These are phyloP conservation scores for Eueremaeus valkanovi DNA, from an alignment of 2,888 invertebrate genomes.

Conservation along the genomic window DNA sequence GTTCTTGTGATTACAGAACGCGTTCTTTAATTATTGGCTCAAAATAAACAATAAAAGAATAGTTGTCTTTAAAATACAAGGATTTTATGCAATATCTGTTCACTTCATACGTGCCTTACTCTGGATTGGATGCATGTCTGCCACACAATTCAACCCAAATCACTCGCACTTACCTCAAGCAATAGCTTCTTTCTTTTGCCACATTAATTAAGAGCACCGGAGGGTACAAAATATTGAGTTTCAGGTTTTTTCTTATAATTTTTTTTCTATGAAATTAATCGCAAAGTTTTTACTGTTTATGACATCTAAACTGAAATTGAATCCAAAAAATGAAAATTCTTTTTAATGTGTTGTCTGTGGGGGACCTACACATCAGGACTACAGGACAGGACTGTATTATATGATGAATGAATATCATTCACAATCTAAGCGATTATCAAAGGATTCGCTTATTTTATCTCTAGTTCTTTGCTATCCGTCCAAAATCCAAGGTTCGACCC, in stretches of 20 bases:
- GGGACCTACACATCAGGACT: not conserved
- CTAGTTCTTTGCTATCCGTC: too few species aligned
- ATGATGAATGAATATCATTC: not conserved
- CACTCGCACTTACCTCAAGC: not conserved
- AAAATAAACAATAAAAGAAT: not conserved
- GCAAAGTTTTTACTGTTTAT: not conserved
- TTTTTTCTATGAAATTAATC: not conserved
- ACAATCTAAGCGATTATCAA: not conserved
- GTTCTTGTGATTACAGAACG: not conserved
- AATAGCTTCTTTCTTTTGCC: not conserved
- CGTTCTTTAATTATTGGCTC: not conserved
- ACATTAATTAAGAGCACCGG: not conserved
- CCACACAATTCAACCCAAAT: constrained; percentile 18
- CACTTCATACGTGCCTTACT: not conserved
- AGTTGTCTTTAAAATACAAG: not conserved
- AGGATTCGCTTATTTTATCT: not conserved
- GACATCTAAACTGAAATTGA: not conserved
- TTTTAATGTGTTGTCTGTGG: not conserved
- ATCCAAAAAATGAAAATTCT: not conserved
- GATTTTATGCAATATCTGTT: not conserved
- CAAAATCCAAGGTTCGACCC: too few species aligned
- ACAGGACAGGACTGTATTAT: too few species aligned
- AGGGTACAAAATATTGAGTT: not conserved
- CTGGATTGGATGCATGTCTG: not conserved
- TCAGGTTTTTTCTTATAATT: not conserved